phyloP scores from a whole-genome alignment of 2,888 invertebrate species.

The Ormyrus thymus region DNA sequence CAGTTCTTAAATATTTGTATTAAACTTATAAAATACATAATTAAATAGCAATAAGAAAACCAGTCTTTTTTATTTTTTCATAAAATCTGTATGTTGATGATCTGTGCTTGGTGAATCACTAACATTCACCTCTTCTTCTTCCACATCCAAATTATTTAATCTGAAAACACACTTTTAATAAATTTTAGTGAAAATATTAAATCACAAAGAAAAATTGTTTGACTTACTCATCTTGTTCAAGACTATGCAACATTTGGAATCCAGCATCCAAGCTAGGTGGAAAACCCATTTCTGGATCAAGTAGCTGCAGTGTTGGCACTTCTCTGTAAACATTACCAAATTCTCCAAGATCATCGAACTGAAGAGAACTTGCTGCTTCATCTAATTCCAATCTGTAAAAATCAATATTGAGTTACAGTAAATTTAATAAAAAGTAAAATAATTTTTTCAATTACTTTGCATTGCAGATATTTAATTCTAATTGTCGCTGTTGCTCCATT shows the following conservation, averaged over 20 bases:
- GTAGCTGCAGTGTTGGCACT: conserved; percentile 71
- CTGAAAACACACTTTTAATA: conserved; percentile 56
- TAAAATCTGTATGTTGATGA: conserved; percentile 60
- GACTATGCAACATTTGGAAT: conserved; percentile 81
- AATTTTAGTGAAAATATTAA: conserved; percentile 42
- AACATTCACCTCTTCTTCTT: conserved; percentile 68
- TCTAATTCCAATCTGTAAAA: conserved; percentile 69
- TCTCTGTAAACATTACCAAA: conserved; percentile 71
- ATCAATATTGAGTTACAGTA: conserved; percentile 20
- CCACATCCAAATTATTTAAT: conserved; percentile 70
- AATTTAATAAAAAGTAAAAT: conserved; percentile 2
- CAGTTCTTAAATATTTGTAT: not conserved
- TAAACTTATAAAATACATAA: conserved; percentile 14
- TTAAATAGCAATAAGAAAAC: conserved; percentile 27
- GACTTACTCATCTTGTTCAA: conserved; percentile 78
- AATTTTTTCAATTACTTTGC: conserved; percentile 60
- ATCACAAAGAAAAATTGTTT: conserved; percentile 35
- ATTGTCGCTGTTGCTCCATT: conserved; percentile 67
- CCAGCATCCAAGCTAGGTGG: conserved; percentile 80
- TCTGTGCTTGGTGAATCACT: conserved; percentile 65
- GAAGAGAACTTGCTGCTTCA: conserved; percentile 68
- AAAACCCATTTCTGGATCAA: conserved; percentile 73
- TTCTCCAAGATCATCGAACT: conserved; percentile 71
- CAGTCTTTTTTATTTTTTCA: conserved; percentile 52
- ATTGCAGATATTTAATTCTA: conserved; percentile 65